Evolutionary conservation across 2,888 invertebrate species (phyloP), one percentile per base, ranked within the genome.

Genomic region (Lathronympha strigana): DNA sequence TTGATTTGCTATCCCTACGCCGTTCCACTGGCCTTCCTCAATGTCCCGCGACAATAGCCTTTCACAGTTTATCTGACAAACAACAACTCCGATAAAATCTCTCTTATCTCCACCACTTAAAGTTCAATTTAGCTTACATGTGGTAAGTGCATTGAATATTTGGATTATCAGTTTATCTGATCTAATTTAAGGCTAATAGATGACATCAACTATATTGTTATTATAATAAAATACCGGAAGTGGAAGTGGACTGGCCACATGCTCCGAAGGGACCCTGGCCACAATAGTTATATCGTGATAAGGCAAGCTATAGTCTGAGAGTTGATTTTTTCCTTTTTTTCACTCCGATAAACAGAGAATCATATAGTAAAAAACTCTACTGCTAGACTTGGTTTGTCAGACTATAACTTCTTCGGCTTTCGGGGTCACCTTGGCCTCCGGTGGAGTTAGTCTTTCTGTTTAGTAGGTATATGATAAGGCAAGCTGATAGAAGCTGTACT

Each of bases 21-120:
- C 73, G 73, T 68, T 55, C 40, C 54, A 60, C 60, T 70, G 79
- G 78, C 81, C 80, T 80, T 79, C 76, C 75, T 69, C 79, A 81
- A 82, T 81, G 82, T 79, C 80, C 68, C 71, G 58, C 73, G 71
- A 70, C 72, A 69, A 55, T 73, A 64, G 64, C 64, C 64, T 64
- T 64, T 64, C 64, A 58, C 58, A 54, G 51, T 63, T n/a, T 58
- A 58, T 17, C 33, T 28, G 28, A n/a, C 51, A 19, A 63, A 33
- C 57, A 43, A 17, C 21, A 15, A 4, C n/a, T 5, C 23, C 21
- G 3, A 6, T 36, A 38, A 33, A 43, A 25, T 13, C 25, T 19
- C n/a, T 23, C 19, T 36, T 53, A 45, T 36, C 50, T 19, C 45
- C 5, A 15, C 23, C 0, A 11, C 15, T 38, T 45, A 60, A 25